Evolutionary conservation across 2,888 invertebrate species (phyloP), one percentile per base, ranked within the genome.

Genomic region (Marasmarcha lunaedactyla): DNA sequence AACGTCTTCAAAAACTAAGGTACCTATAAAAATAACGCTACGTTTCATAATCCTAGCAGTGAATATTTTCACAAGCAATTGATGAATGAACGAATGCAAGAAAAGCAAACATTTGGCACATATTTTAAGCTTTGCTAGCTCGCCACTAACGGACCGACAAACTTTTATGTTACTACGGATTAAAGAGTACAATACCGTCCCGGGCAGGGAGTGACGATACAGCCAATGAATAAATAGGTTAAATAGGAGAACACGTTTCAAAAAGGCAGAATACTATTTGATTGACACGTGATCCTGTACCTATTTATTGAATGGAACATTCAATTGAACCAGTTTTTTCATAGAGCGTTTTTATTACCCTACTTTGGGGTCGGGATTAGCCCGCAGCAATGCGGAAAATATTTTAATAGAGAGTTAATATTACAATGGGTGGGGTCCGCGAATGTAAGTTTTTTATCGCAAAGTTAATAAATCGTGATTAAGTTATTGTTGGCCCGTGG

Each of bases 251-350:
- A 77, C 76, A 73, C 65, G 69, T 66, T 61, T 66, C 54, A 57
- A 63, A 61, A 34, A 7, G 30, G 30, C 30, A 30, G 30, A 11
- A 57, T 63, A 65, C 66, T 61, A 58, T 61, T 59, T 83, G 81
- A 83, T 81, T 81, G 81, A 81, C 81, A 71, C 77, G 72, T 71
- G 79, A 79, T 71, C 71, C 72, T 53, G 50, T 59, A 33, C 30
- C 20, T 20, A 20, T 3, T 7, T 4, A 20, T 35, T 25, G 20
- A 70, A 68, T 63, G 56, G 59, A 52, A 56, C 57, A 59, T 65
- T 63, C 61, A 67, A 63, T 71, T 60, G 55, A 48, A 45, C 42
- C 35, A 41, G 44, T 53, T 62, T 63, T 78, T 74, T 72, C 64
- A 57, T 42, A 55, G 58, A 52, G 55, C 55, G 68, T 59, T 69